Percentiles rank a stretch among this genome's conserved stretches.
phyloP scores from a whole-genome alignment of 2,797 vertebrate species.

The Cephalopachus bancanus region DNA sequence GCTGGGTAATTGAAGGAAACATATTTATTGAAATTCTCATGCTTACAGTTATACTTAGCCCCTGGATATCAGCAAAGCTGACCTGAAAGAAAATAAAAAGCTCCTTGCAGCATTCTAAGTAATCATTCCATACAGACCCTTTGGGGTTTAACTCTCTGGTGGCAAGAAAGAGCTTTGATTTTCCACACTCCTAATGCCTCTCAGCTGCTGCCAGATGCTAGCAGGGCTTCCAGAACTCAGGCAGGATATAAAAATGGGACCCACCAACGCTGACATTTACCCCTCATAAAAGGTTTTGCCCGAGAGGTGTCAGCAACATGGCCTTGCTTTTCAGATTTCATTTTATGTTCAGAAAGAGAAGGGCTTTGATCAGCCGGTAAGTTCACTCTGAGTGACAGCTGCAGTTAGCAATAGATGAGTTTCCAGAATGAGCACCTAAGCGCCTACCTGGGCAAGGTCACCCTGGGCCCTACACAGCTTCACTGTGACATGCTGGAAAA shows the following conservation, averaged over 20 bases:
- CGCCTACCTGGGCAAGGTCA: conserved; percentile 13
- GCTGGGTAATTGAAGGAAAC: conserved; percentile 84
- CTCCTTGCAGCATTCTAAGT: conserved; percentile 69
- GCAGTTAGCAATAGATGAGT: conserved; percentile 21
- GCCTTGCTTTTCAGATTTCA: conserved; percentile 63
- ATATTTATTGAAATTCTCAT: conserved; percentile 82
- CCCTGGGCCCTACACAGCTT: background rate
- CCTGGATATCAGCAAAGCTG: conserved; percentile 78
- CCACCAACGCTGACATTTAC: background rate
- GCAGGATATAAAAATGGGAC: conserved; percentile 37
- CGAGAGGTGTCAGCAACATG: conserved; percentile 53
- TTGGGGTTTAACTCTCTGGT: conserved; percentile 70
- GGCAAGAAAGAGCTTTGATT: conserved; percentile 63
- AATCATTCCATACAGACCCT: conserved; percentile 62
- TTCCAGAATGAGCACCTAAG: background rate
- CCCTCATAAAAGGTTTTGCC: conserved; percentile 63
- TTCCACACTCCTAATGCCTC: background rate
- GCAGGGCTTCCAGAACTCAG: conserved; percentile 1
- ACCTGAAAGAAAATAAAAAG: conserved; percentile 80
- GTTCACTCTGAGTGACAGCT: conserved; percentile 60
- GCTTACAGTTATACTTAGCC: conserved; percentile 78
- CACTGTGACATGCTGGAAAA: background rate
- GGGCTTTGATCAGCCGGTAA: conserved; percentile 71
- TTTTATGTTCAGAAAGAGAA: conserved; percentile 62
- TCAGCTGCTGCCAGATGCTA: conserved; percentile 26